Evolutionary conservation across 1,140 invertebrate genomes (phyloP), one percentile per base, ranked within the genome.

Genomic region (Episyrphus balteatus): DNA sequence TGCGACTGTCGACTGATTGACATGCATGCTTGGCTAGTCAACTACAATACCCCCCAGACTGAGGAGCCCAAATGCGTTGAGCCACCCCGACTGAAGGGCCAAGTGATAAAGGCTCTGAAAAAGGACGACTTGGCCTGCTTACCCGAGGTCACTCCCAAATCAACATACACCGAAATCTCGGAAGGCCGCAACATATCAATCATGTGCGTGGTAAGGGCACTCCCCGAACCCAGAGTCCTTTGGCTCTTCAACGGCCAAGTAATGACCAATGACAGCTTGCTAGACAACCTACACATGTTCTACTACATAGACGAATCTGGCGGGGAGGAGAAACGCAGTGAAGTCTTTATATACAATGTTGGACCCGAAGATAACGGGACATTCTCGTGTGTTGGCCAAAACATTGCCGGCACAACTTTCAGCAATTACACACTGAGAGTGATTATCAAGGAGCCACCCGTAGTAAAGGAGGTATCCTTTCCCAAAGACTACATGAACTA

Each of bases 1-100:
- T 94, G 90, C 66, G 86, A 92, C 61, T 94, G 90, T 62, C 76
- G 80, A 45, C 70, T 92, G 39, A 66, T 82, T 36, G 79, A 84
- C 52, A 69, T 93, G 55, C 77, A 87, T 50, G 67, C 73, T 18
- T 93, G 89, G 89, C 72, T 93, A 46, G 70, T 75, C 26, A 77
- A 80, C 56, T 83, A 81, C 56, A 82, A 81, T 57, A 78, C 82
- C 36, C 81, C 87, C 0, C 76, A 83, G 46, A 73, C 75, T 1
- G 82, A 84, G 17, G 81, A 84, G 52, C 88, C 89, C 1, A 76
- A 80, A 52, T 94, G 90, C 64, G 74, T 75, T 19, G 70, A 75
- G 14, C 90, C 90, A 2, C 58, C 71, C 7, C 70, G 84, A 26
- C 69, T 92, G 0, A 70, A 73, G 47, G 80, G 79, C 11, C 74